Evolutionary conservation across 1,140 invertebrate species (phyloP).

Genomic region (Liolophura sinensis): DNA sequence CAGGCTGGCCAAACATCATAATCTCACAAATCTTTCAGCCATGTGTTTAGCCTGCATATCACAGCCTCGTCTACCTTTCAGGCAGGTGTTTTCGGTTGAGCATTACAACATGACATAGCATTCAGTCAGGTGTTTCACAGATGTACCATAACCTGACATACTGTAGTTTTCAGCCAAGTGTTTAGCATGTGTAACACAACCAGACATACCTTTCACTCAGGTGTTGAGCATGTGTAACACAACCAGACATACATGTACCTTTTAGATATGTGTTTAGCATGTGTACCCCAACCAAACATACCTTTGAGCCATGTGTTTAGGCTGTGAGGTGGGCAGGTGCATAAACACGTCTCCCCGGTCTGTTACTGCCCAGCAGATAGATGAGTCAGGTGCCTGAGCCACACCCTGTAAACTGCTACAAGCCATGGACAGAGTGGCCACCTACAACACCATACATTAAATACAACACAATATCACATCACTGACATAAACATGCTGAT

Average conservation of each 20-base stretch:
- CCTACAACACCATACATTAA: no score
- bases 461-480: slow-evolving; percentile 1
- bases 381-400: slow-evolving; percentile 68
- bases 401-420: slow-evolving; percentile 74
- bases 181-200: no score
- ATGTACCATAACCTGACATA: no score
- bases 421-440: slow-evolving; percentile 30
- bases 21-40: slow-evolving; percentile 30
- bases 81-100: slow-evolving; percentile 40
- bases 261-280: slow-evolving; percentile 8
- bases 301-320: no score
- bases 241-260: no score
- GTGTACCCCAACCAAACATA: no score
- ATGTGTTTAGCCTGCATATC: not conserved
- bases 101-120: slow-evolving; percentile 80
- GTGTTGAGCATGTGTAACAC: not conserved
- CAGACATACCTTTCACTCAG: no score
- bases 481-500: not conserved
- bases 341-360: slow-evolving; percentile 79
- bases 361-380: slow-evolving; percentile 78
- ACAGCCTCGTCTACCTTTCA: no score
- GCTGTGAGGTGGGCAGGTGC: slow-evolving; percentile 56
- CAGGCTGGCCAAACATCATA: no score
- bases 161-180: slow-evolving; percentile 60
- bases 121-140: slow-evolving; percentile 42